phyloP scores from a whole-genome alignment of 2,797 vertebrate species.

The Gephyroberyx darwinii region DNA sequence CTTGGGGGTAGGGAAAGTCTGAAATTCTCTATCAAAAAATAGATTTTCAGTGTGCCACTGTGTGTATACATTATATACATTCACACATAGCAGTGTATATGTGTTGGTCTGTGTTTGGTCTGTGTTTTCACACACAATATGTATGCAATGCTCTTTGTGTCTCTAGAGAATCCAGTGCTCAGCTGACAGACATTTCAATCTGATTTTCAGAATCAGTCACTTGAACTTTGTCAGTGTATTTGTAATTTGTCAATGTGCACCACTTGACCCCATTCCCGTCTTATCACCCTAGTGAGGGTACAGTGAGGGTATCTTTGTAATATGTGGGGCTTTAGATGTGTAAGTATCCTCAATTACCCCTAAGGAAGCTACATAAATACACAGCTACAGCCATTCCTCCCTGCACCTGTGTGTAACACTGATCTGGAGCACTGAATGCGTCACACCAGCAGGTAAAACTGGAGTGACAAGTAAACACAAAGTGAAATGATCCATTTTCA shows the following conservation, averaged over 20 bases:
- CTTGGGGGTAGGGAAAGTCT: neutral
- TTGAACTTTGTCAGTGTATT: neutral
- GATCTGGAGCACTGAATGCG: slow-evolving; percentile 8
- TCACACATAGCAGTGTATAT: no score
- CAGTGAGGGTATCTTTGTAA: slow-evolving; percentile 63
- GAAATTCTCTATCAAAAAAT: neutral
- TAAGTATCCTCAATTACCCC: slow-evolving; percentile 70
- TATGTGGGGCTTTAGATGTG: slow-evolving; percentile 61
- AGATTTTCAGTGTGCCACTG: neutral
- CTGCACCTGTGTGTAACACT: slow-evolving; percentile 53
- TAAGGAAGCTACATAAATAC: slow-evolving; percentile 70
- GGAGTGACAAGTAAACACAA: slow-evolving; percentile 23
- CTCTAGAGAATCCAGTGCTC: slow-evolving; percentile 14
- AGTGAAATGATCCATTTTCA: slow-evolving; percentile 10
- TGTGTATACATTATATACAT: no score
- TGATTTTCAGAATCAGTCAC: slow-evolving; percentile 18
- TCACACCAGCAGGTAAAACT: slow-evolving; percentile 33
- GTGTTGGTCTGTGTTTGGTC: no score
- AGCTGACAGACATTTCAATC: slow-evolving; percentile 28
- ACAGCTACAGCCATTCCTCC: slow-evolving; percentile 38
- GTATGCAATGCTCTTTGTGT: slow-evolving; percentile 6
- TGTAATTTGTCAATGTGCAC: slow-evolving; percentile 31
- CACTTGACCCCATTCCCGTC: slow-evolving; percentile 46
- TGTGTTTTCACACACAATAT: neutral
- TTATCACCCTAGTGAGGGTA: slow-evolving; percentile 46